Percentiles rank a stretch among this genome's conserved stretches.
Evolutionary conservation across 2,113 vertebrate genomes (phyloP).

Genomic region (Phycodurus eques): DNA sequence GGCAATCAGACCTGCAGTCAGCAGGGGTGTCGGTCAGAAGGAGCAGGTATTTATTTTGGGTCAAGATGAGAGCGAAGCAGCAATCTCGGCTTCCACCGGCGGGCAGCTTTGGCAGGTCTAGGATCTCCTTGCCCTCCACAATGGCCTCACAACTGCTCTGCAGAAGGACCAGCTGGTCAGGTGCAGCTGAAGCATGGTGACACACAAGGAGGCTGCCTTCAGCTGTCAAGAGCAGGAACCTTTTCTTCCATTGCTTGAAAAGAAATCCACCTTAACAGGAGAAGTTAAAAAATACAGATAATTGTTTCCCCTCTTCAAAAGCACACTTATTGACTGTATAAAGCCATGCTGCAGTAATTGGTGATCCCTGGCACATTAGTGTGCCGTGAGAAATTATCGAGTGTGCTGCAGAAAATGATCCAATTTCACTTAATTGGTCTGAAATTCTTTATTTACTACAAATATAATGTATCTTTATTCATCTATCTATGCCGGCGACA

Average conservation of each 20-base stretch:
- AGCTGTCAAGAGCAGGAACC: constrained; percentile 70
- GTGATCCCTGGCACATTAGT: too few relatives aligned
- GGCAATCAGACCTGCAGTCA: constrained; percentile 71
- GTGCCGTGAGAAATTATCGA: too few relatives aligned
- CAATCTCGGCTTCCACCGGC: constrained; percentile 66
- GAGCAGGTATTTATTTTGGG: constrained; percentile 72
- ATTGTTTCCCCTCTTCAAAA: background rate
- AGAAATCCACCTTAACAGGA: constrained; percentile 73
- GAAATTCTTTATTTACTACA: too few relatives aligned
- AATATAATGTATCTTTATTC: too few relatives aligned
- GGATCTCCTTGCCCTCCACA: constrained; percentile 75
- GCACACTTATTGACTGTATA: constrained; percentile 13
- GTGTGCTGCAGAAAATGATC: too few relatives aligned
- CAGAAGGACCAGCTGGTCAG: constrained; percentile 71
- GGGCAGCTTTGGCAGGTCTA: constrained; percentile 75
- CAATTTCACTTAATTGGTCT: too few relatives aligned
- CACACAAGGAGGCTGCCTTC: constrained; percentile 74
- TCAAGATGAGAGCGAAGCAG: constrained; percentile 76
- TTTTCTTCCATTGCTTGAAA: constrained; percentile 83
- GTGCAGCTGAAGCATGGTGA: constrained; percentile 66
- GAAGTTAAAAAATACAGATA: background rate
- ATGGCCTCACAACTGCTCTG: constrained; percentile 70
- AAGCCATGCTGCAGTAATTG: constrained; percentile 1
- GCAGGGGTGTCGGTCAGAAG: constrained; percentile 67
- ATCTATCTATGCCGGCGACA: too few relatives aligned